A percentile compares a stretch with the other conserved stretches of the same genome.
Evolutionary conservation across 2,797 vertebrate species (phyloP).

Genomic region (Sitta carolinensis): DNA sequence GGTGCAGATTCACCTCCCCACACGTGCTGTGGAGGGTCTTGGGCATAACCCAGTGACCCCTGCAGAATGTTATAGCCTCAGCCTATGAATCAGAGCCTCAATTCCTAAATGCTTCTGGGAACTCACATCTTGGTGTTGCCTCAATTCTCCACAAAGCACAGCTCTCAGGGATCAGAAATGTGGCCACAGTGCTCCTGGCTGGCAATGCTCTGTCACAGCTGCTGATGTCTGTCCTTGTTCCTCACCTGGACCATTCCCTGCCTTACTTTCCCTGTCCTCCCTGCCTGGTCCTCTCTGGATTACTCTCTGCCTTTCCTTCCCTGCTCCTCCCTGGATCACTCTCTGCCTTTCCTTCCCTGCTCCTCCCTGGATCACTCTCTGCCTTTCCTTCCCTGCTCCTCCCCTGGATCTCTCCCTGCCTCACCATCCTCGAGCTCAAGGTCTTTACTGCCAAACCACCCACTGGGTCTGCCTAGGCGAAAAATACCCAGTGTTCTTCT

Average conservation of each 20-base stretch:
- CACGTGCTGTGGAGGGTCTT: fast-evolving
- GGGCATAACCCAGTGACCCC: not conserved
- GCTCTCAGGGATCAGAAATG: not conserved
- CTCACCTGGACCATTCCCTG: not conserved
- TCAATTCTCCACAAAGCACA: not conserved
- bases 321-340: not conserved
- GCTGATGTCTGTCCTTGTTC: not conserved
- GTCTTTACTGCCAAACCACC: not conserved
- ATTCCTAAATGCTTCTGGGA: not conserved
- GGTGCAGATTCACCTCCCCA: not conserved
- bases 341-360: not conserved
- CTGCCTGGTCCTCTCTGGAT: too few relatives aligned
- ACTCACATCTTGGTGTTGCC: not conserved
- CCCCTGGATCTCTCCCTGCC: not conserved
- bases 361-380: not conserved
- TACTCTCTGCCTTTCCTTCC: not conserved
- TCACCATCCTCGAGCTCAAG: not conserved
- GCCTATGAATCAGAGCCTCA: not conserved
- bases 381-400: not conserved
- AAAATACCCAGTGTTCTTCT: not conserved
- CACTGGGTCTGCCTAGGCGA: not conserved
- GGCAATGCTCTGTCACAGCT: not conserved
- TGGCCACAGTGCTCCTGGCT: not conserved
- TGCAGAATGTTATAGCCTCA: not conserved
- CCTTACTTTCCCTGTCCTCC: not conserved